Conservation (phyloP, 2,113 vertebrate genomes). For the Ivindomyrus marchei region DNA sequence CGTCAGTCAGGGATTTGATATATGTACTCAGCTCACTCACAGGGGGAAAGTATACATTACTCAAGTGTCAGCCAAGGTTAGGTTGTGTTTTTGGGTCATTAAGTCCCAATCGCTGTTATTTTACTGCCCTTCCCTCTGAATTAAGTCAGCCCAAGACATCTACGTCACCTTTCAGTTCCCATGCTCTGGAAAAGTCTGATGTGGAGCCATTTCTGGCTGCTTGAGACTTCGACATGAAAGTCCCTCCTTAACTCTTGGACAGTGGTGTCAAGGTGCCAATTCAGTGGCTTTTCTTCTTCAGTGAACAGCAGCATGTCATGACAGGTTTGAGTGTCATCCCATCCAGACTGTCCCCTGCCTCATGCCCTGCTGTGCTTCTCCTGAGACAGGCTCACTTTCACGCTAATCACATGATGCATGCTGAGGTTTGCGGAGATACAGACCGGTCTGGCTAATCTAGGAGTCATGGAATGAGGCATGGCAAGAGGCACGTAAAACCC, state of each 20-base stretch:
- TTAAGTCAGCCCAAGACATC: background rate
- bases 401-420: background rate
- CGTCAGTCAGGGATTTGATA: background rate
- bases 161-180: background rate
- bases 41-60: slow-evolving; percentile 6
- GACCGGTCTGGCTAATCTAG: background rate
- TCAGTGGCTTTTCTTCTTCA: background rate
- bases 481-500: background rate
- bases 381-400: background rate
- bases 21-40: background rate
- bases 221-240: background rate
- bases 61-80: background rate
- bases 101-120: background rate
- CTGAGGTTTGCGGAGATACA: background rate
- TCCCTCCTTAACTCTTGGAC: background rate
- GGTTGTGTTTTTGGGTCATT: background rate
- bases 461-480: background rate
- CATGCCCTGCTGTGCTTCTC: background rate
- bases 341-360: background rate
- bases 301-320: background rate
- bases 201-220: background rate
- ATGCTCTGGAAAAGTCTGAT: background rate
- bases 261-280: background rate
- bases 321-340: background rate
- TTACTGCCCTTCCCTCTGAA: background rate